Conservation (phyloP, 2,113 vertebrate species). For the Stomatorhinus ivindoensis region DNA sequence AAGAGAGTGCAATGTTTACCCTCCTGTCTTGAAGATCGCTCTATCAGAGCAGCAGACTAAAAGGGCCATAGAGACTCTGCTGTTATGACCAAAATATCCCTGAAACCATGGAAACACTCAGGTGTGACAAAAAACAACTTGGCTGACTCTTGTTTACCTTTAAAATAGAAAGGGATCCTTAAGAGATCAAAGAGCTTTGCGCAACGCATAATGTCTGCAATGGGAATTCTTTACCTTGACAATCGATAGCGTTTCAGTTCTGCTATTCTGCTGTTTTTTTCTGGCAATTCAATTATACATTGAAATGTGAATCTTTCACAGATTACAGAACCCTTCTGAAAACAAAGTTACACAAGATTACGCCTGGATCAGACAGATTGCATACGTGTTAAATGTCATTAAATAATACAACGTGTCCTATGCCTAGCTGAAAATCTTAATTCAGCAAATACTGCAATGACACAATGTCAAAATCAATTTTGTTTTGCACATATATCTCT, state of each 20-base stretch:
- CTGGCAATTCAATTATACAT: neutral
- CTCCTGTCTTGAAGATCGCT: slow-evolving; percentile 28
- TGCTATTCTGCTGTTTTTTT: neutral
- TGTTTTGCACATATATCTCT: neutral
- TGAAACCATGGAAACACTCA: slow-evolving; percentile 48
- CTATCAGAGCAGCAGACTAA: slow-evolving; percentile 6
- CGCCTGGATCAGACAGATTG: neutral
- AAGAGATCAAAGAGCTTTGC: neutral
- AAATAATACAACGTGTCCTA: neutral
- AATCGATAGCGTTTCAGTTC: neutral
- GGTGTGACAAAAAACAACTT: slow-evolving; percentile 42
- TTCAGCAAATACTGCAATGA: neutral
- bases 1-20: slow-evolving; percentile 49
- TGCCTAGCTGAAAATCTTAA: neutral
- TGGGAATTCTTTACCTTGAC: neutral
- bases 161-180: neutral
- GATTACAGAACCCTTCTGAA: neutral
- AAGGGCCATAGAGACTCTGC: slow-evolving; percentile 36
- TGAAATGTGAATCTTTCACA: neutral
- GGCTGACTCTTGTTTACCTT: slow-evolving; percentile 40
- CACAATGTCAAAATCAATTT: neutral
- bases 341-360: neutral
- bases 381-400: neutral
- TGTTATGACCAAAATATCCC: slow-evolving; percentile 58
- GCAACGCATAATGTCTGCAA: neutral